These are phyloP conservation scores for Oxygymnocypris stewartii DNA, from an alignment of 2,113 vertebrate species.

Conservation along the genomic window DNA sequence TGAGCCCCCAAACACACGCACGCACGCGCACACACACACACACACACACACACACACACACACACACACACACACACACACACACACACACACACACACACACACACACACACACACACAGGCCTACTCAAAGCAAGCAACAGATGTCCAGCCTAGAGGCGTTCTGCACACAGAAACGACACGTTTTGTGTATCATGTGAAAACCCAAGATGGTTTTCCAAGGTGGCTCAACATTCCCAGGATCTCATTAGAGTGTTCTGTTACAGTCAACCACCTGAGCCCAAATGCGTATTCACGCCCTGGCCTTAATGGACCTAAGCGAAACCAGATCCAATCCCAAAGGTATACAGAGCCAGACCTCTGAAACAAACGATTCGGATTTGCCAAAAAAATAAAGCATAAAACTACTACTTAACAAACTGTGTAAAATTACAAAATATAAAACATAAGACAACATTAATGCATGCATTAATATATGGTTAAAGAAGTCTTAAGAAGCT, in stretches of 20 bases:
- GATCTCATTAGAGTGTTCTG: conserved; percentile 74
- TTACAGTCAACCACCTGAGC: conserved; percentile 66
- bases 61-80: conserved; percentile 18
- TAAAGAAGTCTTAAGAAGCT: conserved; percentile 52
- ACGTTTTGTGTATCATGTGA: conserved; percentile 52
- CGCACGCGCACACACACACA: conserved; percentile 32
- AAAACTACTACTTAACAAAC: neutral
- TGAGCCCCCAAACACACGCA: conserved; percentile 54
- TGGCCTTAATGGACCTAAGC: neutral
- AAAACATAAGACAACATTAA: neutral
- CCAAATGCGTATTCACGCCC: neutral
- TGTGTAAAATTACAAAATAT: neutral
- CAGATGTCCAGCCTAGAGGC: conserved; percentile 86
- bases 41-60: conserved; percentile 11
- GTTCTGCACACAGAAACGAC: conserved; percentile 56
- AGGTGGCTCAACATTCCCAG: conserved; percentile 59
- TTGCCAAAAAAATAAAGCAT: neutral
- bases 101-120: conserved; percentile 41
- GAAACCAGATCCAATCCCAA: conserved; percentile 14
- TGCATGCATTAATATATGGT: conserved; percentile 52
- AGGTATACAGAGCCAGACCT: neutral
- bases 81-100: conserved; percentile 15
- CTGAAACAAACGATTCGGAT: neutral
- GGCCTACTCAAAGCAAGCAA: conserved; percentile 65
- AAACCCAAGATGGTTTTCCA: neutral